Base-by-base conservation (phyloP, 35 echinoderm and acorn worm genomes). In the Apostichopus japonicus region DNA sequence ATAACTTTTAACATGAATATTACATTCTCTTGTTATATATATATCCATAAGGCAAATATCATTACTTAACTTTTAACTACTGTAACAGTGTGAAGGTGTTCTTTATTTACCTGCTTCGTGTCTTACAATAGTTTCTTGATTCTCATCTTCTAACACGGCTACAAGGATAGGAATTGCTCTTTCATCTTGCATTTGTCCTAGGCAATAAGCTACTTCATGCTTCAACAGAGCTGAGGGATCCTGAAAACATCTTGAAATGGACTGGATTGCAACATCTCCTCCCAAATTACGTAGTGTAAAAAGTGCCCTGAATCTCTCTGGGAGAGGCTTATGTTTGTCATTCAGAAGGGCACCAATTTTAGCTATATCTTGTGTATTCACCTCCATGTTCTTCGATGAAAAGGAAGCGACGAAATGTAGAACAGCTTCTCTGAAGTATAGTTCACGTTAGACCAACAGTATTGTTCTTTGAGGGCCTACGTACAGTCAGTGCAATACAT, bases 111-210 rank as follows among this genome's bases (percentile, higher is more conserved):
- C 97, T 92, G 97, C 97, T 94, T 98, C 97, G 89, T 98, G 97
- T 86, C 97, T 94, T 10, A 98, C 97, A 71, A 98, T 98, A 54
- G 95, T 87, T 44, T 98, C 95, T 78, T 98, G 97, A 23, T 91
- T 83, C 14, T 78, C 92, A 91, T 98, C 97, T 71, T 93, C 81
- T 25, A 98, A 78, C 23, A 98, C 97, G 22, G 63, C 63, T 1
- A 83, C 88, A 13, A 98, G 91, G 4, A 93, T 65, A 13, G 95
- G 95, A 87, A 98, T 98, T 6, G 97, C 97, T 27, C 65, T 71
- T 87, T 94, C 77, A 93, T 98, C 93, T 93, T 96, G 95, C 97
- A 98, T 98, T 77, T 98, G 97, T 61, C 97, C 97, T 5, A 98
- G 77, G 84, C 97, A 98, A 87, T 98, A 98, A 0, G 97, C 97